Percentiles rank a stretch among this genome's conserved stretches.
These are phyloP conservation scores for Pomatostomus ruficeps DNA, from an alignment of 2,113 vertebrate species.

Conservation along the genomic window DNA sequence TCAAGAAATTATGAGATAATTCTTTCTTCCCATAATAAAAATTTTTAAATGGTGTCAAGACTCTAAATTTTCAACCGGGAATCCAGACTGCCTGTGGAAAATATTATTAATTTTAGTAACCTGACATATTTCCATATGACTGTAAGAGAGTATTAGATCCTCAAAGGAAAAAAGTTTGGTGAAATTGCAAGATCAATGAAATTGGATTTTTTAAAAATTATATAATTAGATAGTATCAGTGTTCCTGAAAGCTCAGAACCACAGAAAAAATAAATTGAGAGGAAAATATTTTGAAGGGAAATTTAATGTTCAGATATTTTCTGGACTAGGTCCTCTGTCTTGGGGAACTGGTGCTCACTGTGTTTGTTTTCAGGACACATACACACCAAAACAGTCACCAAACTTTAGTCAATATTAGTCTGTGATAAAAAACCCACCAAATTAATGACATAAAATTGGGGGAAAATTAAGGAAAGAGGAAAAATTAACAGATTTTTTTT, in stretches of 20 bases:
- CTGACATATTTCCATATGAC: background rate
- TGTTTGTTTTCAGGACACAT: background rate
- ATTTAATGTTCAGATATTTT: background rate
- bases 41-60: background rate
- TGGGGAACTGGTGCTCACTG: background rate
- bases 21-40: background rate
- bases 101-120: background rate
- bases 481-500: rapidly evolving
- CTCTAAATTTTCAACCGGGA: background rate
- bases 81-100: background rate
- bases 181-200: background rate
- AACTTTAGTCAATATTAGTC: background rate
- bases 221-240: background rate
- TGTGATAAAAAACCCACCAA: background rate
- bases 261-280: background rate
- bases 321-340: background rate
- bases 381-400: background rate
- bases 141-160: background rate
- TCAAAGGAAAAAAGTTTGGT: background rate
- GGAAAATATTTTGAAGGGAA: background rate
- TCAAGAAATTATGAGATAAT: background rate
- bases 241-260: background rate
- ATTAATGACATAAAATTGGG: background rate
- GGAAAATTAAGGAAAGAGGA: rapidly evolving
- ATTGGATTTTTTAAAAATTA: background rate